Evolutionary conservation across 1,140 invertebrate genomes (phyloP).

Genomic region (Zaprionus africanus): DNA sequence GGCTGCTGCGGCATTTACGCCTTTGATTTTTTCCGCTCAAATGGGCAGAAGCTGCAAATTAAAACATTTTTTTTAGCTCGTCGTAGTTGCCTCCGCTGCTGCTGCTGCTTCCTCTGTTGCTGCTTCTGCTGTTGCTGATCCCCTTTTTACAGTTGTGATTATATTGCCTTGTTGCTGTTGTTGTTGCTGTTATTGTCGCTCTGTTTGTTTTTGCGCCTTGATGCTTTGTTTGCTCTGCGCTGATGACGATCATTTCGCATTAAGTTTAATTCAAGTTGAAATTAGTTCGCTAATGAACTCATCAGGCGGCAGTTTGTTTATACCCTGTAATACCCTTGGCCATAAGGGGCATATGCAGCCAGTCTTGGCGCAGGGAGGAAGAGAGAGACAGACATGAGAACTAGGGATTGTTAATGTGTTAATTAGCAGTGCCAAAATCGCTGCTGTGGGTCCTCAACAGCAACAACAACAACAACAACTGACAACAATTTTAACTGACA

Average conservation of each 20-base stretch:
- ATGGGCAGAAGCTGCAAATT: constrained; percentile 82
- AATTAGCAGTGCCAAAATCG: constrained; percentile 74
- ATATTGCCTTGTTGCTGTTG: constrained; percentile 36
- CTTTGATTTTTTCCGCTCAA: constrained; percentile 82
- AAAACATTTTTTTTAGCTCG: constrained; percentile 70
- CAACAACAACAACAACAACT: constrained; percentile 30
- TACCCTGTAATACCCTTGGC: constrained; percentile 10
- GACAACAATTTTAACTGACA: constrained; percentile 43
- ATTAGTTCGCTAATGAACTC: constrained; percentile 84
- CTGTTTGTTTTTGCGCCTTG: constrained; percentile 59
- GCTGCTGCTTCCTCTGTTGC: constrained; percentile 10
- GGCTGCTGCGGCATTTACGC: constrained; percentile 60
- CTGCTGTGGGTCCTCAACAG: constrained; percentile 63
- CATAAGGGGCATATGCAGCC: constrained; percentile 14
- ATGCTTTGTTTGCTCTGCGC: constrained; percentile 79
- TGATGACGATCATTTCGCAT: constrained; percentile 83
- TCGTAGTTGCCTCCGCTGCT: not conserved
- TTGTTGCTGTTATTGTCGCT: constrained; percentile 34
- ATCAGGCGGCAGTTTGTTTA: constrained; percentile 68
- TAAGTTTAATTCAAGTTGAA: constrained; percentile 84
- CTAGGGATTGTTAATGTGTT: constrained; percentile 76
- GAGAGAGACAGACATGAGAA: not conserved
- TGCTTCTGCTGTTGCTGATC: constrained; percentile 15
- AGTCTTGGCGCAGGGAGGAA: not conserved
- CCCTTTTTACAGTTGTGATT: constrained; percentile 51